A percentile compares a stretch with the other conserved stretches of the same genome.
Conservation (phyloP, 2,888 invertebrate genomes). For the Tetragnatha montana region DNA sequence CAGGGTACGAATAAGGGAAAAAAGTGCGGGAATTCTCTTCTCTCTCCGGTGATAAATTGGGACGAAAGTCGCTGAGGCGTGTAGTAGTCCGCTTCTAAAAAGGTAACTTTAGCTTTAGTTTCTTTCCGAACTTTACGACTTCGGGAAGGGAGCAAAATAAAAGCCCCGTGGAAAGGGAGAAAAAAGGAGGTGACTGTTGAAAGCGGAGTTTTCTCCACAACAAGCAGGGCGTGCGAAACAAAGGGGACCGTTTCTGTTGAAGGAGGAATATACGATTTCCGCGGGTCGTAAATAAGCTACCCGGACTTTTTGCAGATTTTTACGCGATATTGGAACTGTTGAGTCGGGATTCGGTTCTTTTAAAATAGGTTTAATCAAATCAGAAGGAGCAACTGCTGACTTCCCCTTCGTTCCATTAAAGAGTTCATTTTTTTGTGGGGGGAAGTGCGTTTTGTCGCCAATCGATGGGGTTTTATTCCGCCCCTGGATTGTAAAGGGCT, state of each 20-base stretch:
- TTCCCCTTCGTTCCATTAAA: background rate
- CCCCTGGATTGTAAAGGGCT: too few relatives aligned
- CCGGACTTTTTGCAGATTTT: slow-evolving; percentile 39
- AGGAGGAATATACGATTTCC: slow-evolving; percentile 50
- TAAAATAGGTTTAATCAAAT: slow-evolving; percentile 29
- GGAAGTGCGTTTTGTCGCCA: too few relatives aligned
- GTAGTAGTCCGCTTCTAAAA: slow-evolving; percentile 60
- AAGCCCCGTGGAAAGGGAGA: slow-evolving; percentile 21
- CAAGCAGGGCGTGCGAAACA: slow-evolving; percentile 37
- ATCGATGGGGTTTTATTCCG: too few relatives aligned
- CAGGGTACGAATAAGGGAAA: slow-evolving; percentile 11
- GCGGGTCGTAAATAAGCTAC: slow-evolving; percentile 36
- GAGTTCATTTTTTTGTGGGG: background rate
- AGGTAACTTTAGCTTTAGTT: slow-evolving; percentile 64
- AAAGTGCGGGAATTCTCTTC: slow-evolving; percentile 41
- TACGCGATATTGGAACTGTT: slow-evolving; percentile 41
- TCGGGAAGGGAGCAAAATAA: slow-evolving; percentile 53
- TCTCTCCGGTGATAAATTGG: slow-evolving; percentile 68
- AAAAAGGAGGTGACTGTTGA: slow-evolving; percentile 14
- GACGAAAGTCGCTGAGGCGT: slow-evolving; percentile 68
- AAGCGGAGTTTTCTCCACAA: slow-evolving; percentile 22
- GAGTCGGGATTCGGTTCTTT: background rate
- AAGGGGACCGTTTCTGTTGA: background rate
- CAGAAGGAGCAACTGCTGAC: background rate
- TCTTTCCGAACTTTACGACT: slow-evolving; percentile 68